Percentiles rank a stretch among this genome's conserved stretches.
Evolutionary conservation across 2,888 invertebrate species (phyloP).

Genomic region (Lepidochitona cinerea): DNA sequence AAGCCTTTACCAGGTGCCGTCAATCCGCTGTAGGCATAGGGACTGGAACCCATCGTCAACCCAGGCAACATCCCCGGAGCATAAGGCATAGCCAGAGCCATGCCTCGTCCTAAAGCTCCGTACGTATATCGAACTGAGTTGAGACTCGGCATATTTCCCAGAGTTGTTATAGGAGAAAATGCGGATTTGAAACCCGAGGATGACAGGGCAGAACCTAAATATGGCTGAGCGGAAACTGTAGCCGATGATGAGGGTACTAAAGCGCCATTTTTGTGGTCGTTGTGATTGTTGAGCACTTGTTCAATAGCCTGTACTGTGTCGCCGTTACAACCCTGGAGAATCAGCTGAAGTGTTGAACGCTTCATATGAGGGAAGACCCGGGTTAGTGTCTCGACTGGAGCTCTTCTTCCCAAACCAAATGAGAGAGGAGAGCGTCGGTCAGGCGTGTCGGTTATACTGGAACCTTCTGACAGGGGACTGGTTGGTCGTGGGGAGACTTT

Average conservation of each 20-base stretch:
- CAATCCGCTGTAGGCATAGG: conserved; percentile 46
- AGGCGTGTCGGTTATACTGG: neutral
- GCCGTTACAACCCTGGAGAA: conserved; percentile 86
- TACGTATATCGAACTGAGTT: conserved; percentile 59
- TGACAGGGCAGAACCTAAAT: conserved; percentile 36
- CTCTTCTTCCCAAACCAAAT: conserved; percentile 33
- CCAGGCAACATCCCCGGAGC: conserved; percentile 54
- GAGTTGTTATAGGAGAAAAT: conserved; percentile 62
- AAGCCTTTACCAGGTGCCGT: conserved; percentile 38
- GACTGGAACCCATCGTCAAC: conserved; percentile 48
- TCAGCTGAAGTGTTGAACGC: conserved; percentile 87
- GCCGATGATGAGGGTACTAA: neutral
- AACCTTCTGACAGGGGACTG: conserved; percentile 8
- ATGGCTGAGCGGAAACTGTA: neutral
- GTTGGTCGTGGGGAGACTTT: conserved; percentile 4
- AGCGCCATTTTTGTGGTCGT: conserved; percentile 32
- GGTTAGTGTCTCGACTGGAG: conserved; percentile 85
- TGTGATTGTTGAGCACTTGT: conserved; percentile 76
- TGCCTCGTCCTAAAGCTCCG: conserved; percentile 42
- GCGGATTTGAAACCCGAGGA: conserved; percentile 59
- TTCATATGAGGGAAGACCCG: conserved; percentile 92
- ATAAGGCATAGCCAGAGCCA: conserved; percentile 60
- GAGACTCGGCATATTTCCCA: conserved; percentile 50
- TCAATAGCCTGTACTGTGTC: conserved; percentile 96
- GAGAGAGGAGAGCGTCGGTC: conserved; percentile 2